Percentiles rank a stretch among this genome's conserved stretches.
Conservation (phyloP, 2,113 vertebrate species). For the Mesoclemmys tuberculata region DNA sequence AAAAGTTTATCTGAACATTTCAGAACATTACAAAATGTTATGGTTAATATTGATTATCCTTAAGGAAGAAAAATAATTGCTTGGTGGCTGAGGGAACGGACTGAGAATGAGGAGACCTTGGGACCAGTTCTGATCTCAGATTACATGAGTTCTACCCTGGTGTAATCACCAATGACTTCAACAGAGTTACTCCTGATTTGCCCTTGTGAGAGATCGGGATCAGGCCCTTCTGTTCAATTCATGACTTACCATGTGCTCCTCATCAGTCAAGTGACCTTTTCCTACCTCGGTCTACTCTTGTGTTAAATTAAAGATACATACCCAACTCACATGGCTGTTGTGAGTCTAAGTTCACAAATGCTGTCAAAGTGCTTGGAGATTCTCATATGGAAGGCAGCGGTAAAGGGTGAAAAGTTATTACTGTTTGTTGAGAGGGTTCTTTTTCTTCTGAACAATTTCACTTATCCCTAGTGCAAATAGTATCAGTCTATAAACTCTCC, state of each 20-base stretch:
- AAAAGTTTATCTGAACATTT: neutral
- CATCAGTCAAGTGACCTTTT: neutral
- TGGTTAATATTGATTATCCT: neutral
- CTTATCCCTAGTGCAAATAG: constrained; percentile 45
- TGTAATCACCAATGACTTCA: neutral
- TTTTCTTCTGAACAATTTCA: neutral
- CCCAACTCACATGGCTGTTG: accelerated
- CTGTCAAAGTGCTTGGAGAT: neutral
- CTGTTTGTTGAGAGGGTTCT: neutral
- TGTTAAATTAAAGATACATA: neutral
- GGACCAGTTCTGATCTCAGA: neutral
- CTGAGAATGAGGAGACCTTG: neutral
- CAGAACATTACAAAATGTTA: neutral
- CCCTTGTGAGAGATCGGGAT: neutral
- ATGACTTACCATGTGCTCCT: neutral
- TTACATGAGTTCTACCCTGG: neutral
- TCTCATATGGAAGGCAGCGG: constrained; percentile 43
- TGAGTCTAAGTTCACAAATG: neutral
- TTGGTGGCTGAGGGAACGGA: neutral
- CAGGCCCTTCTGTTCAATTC: neutral
- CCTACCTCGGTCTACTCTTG: neutral
- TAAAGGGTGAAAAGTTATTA: constrained; percentile 25
- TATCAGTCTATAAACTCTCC: neutral
- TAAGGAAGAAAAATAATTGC: neutral
- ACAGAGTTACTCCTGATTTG: neutral